These are phyloP conservation scores for Spongilla lacustris DNA, from an alignment of 37 sponge, comb jelly and placozoan species.

Conservation along the genomic window DNA sequence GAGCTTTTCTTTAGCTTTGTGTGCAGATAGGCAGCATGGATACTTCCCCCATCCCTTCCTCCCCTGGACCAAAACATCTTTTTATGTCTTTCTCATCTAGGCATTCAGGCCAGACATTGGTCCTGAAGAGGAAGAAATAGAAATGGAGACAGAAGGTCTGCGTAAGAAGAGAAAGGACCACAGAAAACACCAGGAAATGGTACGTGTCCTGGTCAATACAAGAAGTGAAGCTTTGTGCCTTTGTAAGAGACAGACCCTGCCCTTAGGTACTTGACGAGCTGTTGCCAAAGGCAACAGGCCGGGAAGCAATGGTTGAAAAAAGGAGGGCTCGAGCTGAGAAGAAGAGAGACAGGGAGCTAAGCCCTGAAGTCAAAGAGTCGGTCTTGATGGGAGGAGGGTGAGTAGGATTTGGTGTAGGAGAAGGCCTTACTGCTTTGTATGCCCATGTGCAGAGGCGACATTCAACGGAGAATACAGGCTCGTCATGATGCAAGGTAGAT, in stretches of 20 bases:
- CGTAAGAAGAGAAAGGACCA: constrained; percentile 43
- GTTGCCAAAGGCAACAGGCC: constrained; percentile 85
- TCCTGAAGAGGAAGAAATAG: constrained; percentile 33
- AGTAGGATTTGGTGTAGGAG: too few species aligned
- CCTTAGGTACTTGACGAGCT: constrained; percentile 84
- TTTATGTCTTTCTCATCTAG: too few species aligned
- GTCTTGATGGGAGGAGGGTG: constrained; percentile 21
- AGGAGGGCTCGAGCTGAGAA: constrained; percentile 55
- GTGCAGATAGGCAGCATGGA: neutral
- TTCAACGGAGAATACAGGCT: neutral
- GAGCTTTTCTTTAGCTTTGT: neutral
- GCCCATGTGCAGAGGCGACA: neutral
- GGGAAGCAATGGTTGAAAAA: constrained; percentile 82
- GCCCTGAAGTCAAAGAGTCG: constrained; percentile 71
- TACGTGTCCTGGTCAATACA: neutral
- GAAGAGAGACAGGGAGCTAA: constrained; percentile 72
- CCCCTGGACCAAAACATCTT: too few species aligned
- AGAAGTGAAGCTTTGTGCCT: too few species aligned
- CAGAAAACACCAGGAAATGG: constrained; percentile 67
- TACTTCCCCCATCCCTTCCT: too few species aligned
- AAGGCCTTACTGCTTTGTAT: neutral
- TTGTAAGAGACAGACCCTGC: too few species aligned
- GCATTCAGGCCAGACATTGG: too few species aligned
- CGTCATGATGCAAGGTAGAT: constrained; percentile 11
- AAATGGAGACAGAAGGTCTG: constrained; percentile 18